These are phyloP conservation scores for Hyalella azteca DNA, from an alignment of 2,888 invertebrate species.

Conservation along the genomic window DNA sequence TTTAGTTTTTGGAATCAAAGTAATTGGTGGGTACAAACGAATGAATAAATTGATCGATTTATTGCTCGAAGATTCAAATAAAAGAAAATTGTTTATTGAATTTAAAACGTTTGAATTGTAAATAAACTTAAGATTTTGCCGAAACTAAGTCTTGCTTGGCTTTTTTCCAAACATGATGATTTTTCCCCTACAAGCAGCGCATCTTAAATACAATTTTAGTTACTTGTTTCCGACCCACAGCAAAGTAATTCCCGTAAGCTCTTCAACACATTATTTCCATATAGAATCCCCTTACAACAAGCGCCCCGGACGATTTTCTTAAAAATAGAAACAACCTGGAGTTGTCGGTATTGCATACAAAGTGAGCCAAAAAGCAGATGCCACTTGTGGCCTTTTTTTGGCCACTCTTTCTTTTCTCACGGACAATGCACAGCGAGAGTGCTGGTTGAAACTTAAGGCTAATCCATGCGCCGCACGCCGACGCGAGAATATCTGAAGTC, in stretches of 20 bases:
- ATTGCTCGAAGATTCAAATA: too few relatives aligned
- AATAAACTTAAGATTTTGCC: too few relatives aligned
- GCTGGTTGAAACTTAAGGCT: conserved; percentile 26
- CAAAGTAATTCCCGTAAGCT: conserved; percentile 23
- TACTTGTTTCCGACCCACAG: conserved; percentile 9
- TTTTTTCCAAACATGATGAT: too few relatives aligned
- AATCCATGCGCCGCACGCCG: not conserved
- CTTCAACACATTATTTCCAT: conserved; percentile 22
- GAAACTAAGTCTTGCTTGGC: too few relatives aligned
- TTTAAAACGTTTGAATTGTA: too few relatives aligned
- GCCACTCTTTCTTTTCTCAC: not conserved
- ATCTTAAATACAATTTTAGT: conserved; percentile 26
- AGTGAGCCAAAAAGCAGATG: conserved; percentile 27
- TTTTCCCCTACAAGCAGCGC: too few relatives aligned
- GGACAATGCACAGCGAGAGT: conserved; percentile 20
- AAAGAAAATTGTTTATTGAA: too few relatives aligned
- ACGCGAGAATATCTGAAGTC: not conserved
- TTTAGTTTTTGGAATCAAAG: too few relatives aligned
- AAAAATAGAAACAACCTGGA: conserved; percentile 5
- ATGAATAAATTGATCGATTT: too few relatives aligned
- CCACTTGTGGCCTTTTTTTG: conserved; percentile 15
- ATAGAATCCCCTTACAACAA: conserved; percentile 34
- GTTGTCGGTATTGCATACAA: conserved; percentile 19
- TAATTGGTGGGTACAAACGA: too few relatives aligned
- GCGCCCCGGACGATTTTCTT: conserved; percentile 11